Percentiles rank a stretch among this genome's conserved stretches.
phyloP scores from a whole-genome alignment of 2,797 vertebrate species.

The Melanotaenia parkinsoni region DNA sequence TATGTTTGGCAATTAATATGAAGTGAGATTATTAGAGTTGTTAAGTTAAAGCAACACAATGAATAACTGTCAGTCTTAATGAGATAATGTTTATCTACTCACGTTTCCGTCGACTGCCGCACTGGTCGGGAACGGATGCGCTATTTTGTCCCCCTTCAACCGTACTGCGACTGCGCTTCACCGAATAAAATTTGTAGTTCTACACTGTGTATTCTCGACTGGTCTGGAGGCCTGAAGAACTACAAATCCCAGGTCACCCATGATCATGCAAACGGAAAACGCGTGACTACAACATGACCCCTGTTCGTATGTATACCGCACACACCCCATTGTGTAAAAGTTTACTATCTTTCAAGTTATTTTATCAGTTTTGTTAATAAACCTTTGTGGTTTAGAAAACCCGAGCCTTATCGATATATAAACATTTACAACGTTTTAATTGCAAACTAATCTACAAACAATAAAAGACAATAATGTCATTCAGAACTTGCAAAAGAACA shows the following conservation, averaged over 20 bases:
- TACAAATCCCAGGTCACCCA: constrained; percentile 65
- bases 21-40: fast-evolving
- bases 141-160: constrained; percentile 8
- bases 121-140: constrained; percentile 47
- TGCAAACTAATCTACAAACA: not conserved
- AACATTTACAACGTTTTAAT: not conserved
- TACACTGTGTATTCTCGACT: fast-evolving
- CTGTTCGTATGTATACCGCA: not conserved
- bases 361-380: no score
- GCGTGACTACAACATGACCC: constrained; percentile 57
- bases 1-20: not conserved
- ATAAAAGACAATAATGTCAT: not conserved
- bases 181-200: constrained; percentile 69
- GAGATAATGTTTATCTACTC: constrained; percentile 3
- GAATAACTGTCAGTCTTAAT: constrained; percentile 26
- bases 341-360: not conserved
- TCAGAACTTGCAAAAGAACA: no score
- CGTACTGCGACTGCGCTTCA: constrained; percentile 44
- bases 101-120: constrained; percentile 54
- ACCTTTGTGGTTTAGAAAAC: not conserved
- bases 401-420: not conserved
- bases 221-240: constrained; percentile 10
- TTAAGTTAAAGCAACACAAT: not conserved
- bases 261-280: constrained; percentile 43
- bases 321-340: not conserved